Percentiles rank a stretch among this genome's conserved stretches.
Conservation (phyloP, 2,888 invertebrate species). For the Cylloceria caligata region DNA sequence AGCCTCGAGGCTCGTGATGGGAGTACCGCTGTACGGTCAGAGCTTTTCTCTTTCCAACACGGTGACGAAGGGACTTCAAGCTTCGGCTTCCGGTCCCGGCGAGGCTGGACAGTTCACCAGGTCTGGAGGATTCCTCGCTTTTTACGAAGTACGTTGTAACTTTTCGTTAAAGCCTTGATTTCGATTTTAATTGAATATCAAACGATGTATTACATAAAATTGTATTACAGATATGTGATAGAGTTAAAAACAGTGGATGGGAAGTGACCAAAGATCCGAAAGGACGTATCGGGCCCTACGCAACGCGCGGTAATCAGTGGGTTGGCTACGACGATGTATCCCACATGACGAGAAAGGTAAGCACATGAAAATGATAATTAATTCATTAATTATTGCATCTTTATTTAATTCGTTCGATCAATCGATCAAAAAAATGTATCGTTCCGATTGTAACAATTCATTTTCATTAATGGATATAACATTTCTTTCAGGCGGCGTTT, state of each 20-base stretch:
- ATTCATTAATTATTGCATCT: neutral
- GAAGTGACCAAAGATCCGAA: constrained; percentile 91
- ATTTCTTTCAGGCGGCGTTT: constrained; percentile 87
- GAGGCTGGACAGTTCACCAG: constrained; percentile 92
- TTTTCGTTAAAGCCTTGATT: neutral
- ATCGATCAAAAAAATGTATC: no score
- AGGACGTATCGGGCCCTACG: constrained; percentile 93
- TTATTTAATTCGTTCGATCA: no score
- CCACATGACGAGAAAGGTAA: constrained; percentile 72
- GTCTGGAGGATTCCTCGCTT: constrained; percentile 93
- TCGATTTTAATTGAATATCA: neutral
- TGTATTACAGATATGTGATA: constrained; percentile 89
- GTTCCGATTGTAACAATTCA: no score
- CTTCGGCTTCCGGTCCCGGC: constrained; percentile 89
- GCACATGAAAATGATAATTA: neutral
- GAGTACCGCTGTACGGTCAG: constrained; percentile 94
- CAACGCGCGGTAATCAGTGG: constrained; percentile 94
- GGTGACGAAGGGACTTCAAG: constrained; percentile 87
- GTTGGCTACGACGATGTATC: constrained; percentile 92
- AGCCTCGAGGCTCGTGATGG: constrained; percentile 92
- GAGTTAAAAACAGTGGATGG: constrained; percentile 91
- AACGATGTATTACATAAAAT: neutral
- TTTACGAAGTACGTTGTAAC: constrained; percentile 87
- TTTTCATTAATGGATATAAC: no score
- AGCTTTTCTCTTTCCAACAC: constrained; percentile 87